Evolutionary conservation across 2,797 vertebrate genomes (phyloP).

Genomic region (Zenarchopterus dispar): DNA sequence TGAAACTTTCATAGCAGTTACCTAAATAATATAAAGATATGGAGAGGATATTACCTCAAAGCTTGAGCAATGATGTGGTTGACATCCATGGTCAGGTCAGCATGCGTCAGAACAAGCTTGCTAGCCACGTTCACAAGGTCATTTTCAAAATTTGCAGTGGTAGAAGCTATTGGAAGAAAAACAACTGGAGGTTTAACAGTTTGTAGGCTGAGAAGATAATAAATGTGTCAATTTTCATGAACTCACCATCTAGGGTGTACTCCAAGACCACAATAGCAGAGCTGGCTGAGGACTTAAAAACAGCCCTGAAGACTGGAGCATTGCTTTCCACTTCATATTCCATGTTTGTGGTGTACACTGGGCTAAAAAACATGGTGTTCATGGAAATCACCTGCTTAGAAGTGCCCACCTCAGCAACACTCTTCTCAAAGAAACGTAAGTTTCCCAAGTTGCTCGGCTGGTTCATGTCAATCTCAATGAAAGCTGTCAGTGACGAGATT

Average conservation of each 20-base stretch:
- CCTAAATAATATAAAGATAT: background rate
- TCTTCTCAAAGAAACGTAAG: slow-evolving; percentile 75
- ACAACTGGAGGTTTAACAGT: background rate
- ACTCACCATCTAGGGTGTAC: slow-evolving; percentile 90
- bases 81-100: slow-evolving; percentile 84
- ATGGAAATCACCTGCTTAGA: slow-evolving; percentile 83
- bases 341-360: slow-evolving; percentile 85
- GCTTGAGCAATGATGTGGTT: slow-evolving; percentile 68
- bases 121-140: slow-evolving; percentile 62
- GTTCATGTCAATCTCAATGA: slow-evolving; percentile 81
- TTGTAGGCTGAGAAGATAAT: background rate
- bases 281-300: slow-evolving; percentile 84
- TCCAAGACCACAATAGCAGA: slow-evolving; percentile 86
- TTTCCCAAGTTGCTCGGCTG: slow-evolving; percentile 84
- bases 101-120: slow-evolving; percentile 81
- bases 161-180: slow-evolving; percentile 74
- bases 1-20: background rate
- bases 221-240: background rate
- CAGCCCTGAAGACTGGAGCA: slow-evolving; percentile 78
- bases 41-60: slow-evolving; percentile 66
- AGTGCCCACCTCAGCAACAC: slow-evolving; percentile 73
- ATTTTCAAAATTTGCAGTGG: slow-evolving; percentile 74
- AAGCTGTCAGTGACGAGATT: slow-evolving; percentile 70
- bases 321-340: slow-evolving; percentile 76
- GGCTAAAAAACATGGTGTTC: slow-evolving; percentile 80